Base-by-base conservation (phyloP, 2,888 invertebrate species). In the Archaeoteleia sp. region DNA sequence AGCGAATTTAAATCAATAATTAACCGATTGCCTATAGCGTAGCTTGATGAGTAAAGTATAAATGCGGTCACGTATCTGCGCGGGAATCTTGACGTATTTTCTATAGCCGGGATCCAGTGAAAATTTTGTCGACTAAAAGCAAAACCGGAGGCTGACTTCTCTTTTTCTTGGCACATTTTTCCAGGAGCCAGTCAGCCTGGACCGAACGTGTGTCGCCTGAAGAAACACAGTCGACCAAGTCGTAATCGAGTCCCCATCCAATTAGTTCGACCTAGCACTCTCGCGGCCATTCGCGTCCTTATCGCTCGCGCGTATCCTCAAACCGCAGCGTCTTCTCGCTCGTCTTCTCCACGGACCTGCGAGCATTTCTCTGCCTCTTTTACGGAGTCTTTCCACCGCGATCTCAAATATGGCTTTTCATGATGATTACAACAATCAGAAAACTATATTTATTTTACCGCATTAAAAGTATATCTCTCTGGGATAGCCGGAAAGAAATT, bases 191-290 rank as follows among this genome's bases (percentile, higher is more conserved):
- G 62, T 54, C 54, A 62, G 48, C 40, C 14, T 39, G 35, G 27
- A 32, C 4, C 17, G 51, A 66, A 66, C 66, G 66, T 58, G 66
- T 57, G 57, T 65, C 65, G 57, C 78, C 75, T 81, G 60, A 73
- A 77, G 77, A 79, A 82, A 80, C 74, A 79, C 70, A 58, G 62
- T 71, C 68, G 60, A 61, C 71, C 66, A 58, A 70, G 74, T 74
- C 74, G 79, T 80, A 81, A 82, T 82, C 79, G 78, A 82, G 80
- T 82, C 81, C 75, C 78, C 70, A 74, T 72, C 75, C 82, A 82
- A 82, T 82, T 82, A 82, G 80, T 70, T 67, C 65, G 73, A 70
- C 72, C 77, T 76, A 72, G 74, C 77, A 69, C 73, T 72, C 73
- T 20, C 40, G 37, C 48, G 37, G 12, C 27, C n/a, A 13, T 30